Percentiles rank a stretch among this genome's conserved stretches.
Conservation (phyloP, 1,140 invertebrate species). For the Dinothrombium tinctorium region DNA sequence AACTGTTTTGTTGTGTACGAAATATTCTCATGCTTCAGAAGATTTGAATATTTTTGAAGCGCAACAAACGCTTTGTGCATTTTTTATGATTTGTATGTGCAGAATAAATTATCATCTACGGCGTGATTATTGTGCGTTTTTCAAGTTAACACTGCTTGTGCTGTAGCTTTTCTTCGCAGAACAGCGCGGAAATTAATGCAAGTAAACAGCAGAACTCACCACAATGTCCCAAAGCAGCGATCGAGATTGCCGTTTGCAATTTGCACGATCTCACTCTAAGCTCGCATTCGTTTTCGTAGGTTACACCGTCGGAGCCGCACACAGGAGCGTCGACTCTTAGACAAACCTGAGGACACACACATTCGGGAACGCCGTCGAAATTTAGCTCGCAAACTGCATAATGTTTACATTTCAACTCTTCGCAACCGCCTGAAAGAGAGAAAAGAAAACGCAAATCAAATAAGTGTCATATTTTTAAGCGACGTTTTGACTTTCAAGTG, state of each 20-base stretch:
- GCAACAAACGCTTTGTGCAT: too few species aligned
- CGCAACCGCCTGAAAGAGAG: slow-evolving; percentile 48
- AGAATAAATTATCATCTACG: too few species aligned
- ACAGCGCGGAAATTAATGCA: too few species aligned
- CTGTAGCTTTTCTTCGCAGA: too few species aligned
- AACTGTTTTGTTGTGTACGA: too few species aligned
- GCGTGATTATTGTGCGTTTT: too few species aligned
- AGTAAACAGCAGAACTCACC: too few species aligned
- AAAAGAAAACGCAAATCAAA: neutral
- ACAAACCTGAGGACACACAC: slow-evolving; percentile 26
- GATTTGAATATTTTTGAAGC: too few species aligned
- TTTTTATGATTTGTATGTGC: too few species aligned
- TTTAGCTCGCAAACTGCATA: slow-evolving; percentile 56
- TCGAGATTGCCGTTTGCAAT: slow-evolving; percentile 44
- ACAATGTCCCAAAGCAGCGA: slow-evolving; percentile 54
- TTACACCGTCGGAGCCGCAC: slow-evolving; percentile 57
- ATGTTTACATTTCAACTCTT: slow-evolving; percentile 57
- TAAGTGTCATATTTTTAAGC: neutral
- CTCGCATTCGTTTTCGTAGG: slow-evolving; percentile 43
- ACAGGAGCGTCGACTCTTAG: slow-evolving; percentile 29
- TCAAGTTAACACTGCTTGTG: too few species aligned
- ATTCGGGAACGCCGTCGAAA: slow-evolving; percentile 48
- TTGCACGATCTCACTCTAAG: slow-evolving; percentile 27
- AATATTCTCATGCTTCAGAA: too few species aligned
- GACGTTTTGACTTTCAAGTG: neutral